phyloP scores from a whole-genome alignment of 2,888 invertebrate species.

The Morinoia aosen region DNA sequence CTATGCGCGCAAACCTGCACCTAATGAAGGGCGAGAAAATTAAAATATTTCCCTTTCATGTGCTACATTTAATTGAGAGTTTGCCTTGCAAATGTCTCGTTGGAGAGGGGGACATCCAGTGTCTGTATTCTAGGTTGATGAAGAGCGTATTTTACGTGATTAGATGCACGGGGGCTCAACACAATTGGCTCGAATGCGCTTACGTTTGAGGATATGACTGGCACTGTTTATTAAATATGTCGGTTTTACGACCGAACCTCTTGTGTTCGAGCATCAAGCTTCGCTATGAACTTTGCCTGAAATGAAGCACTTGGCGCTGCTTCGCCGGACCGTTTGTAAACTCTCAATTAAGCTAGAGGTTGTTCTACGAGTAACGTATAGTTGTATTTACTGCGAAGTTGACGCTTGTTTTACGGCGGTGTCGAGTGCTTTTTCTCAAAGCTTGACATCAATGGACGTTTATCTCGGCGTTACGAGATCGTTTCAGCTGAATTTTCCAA shows the following conservation, averaged over 20 bases:
- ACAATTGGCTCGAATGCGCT: background rate
- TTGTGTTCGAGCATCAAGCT: slow-evolving; percentile 6
- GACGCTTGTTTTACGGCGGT: slow-evolving; percentile 27
- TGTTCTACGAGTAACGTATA: background rate
- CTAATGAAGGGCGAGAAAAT: background rate
- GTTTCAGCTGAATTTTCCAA: slow-evolving; percentile 29
- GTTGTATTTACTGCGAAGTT: slow-evolving; percentile 47
- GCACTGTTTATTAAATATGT: slow-evolving; percentile 6
- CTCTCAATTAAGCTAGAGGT: slow-evolving; percentile 7
- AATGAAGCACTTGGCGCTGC: background rate
- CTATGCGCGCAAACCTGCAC: background rate
- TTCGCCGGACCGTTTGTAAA: background rate
- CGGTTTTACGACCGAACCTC: slow-evolving; percentile 27
- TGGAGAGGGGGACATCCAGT: background rate
- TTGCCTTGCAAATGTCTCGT: background rate
- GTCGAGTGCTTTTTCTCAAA: slow-evolving; percentile 34
- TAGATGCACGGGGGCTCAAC: background rate
- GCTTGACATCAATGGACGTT: slow-evolving; percentile 35
- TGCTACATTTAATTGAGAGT: slow-evolving; percentile 9
- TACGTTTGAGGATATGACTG: slow-evolving; percentile 13
- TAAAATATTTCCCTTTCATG: background rate
- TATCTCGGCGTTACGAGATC: slow-evolving; percentile 34
- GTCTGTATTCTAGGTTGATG: background rate
- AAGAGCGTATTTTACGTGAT: background rate
- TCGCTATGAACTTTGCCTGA: background rate